These are phyloP conservation scores for Mionectes olivaceus DNA, from an alignment of 2,797 vertebrate genomes.

Conservation along the genomic window DNA sequence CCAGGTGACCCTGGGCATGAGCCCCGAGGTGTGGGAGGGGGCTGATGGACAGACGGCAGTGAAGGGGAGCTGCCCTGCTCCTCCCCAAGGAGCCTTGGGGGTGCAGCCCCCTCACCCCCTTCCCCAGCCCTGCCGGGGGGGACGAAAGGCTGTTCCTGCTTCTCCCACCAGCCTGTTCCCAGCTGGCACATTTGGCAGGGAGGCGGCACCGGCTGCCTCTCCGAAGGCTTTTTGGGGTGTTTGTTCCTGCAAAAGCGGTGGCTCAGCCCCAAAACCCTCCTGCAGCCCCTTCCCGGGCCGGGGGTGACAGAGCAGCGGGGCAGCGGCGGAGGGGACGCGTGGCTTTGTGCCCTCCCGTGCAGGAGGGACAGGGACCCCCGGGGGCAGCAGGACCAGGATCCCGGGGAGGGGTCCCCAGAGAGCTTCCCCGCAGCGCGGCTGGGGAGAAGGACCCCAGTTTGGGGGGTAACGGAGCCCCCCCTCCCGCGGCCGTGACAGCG, in stretches of 20 bases:
- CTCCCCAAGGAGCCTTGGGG: background rate
- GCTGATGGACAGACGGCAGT: background rate
- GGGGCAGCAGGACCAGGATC: background rate
- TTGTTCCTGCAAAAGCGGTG: background rate
- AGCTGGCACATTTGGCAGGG: constrained; percentile 52
- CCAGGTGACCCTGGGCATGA: accelerated
- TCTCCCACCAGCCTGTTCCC: background rate
- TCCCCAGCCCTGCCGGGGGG: background rate
- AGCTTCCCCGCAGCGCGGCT: accelerated
- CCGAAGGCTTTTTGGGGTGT: background rate
- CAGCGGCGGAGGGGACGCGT: accelerated
- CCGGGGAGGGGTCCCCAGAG: background rate
- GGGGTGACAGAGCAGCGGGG: background rate
- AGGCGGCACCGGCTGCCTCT: constrained; percentile 36
- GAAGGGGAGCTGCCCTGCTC: background rate
- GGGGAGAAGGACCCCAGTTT: accelerated
- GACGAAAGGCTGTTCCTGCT: background rate
- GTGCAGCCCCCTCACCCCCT: background rate
- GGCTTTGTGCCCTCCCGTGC: background rate
- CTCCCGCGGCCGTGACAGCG: accelerated
- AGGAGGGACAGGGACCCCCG: background rate
- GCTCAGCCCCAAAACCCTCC: background rate
- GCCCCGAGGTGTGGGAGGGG: background rate
- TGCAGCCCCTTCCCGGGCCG: background rate
- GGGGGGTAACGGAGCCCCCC: background rate